Evolutionary conservation across 2,113 vertebrate genomes (phyloP), one percentile per base, ranked within the genome.

Genomic region (Dinomys branickii): DNA sequence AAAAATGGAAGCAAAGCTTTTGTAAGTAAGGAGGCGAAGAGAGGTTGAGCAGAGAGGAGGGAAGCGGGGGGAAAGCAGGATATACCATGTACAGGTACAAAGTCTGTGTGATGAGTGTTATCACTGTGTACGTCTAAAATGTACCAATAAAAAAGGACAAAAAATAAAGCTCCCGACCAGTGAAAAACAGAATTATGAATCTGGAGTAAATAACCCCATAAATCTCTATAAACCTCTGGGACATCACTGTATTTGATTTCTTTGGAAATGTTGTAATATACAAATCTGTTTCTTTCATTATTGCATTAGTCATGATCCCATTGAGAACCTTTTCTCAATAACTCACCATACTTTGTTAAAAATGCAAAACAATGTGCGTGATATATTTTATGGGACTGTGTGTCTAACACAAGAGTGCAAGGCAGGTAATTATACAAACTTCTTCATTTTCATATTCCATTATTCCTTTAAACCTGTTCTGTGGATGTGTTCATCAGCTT

Each of bases 301-400:
- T 69, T 88, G 44, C 26, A 22, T 92, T 88, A 88, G n/a, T 80
- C 33, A 63, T 38, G 50, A 86, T 33, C 47, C 83, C 47, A 41
- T n/a, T 84, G 67, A 94, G 65, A 84, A 88, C 47, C 24, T 65
- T 89, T 86, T 82, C 80, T 58, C 85, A 86, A 59, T 41, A 83
- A 81, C 47, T 96, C 50, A 83, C 16, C 13, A 17, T 80, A 22
- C 28, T 17, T 50, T 81, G 47, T 52, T 83, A 81, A 78, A 92
- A 96, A 95, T 56, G 16, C 26, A 91, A 56, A 58, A 50, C 88
- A 85, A 78, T 5, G 33, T 1, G 58, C 86, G 26, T n/a, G 59
- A 93, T 28, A 35, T 50, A 63, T 88, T 91, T 83, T 75, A 94
- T 22, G 5, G 24, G 86, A 35, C 26, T 30, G 71, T 17, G 20